Evolutionary conservation across 2,113 vertebrate genomes (phyloP).

Genomic region (Chascanopsetta lugubris): DNA sequence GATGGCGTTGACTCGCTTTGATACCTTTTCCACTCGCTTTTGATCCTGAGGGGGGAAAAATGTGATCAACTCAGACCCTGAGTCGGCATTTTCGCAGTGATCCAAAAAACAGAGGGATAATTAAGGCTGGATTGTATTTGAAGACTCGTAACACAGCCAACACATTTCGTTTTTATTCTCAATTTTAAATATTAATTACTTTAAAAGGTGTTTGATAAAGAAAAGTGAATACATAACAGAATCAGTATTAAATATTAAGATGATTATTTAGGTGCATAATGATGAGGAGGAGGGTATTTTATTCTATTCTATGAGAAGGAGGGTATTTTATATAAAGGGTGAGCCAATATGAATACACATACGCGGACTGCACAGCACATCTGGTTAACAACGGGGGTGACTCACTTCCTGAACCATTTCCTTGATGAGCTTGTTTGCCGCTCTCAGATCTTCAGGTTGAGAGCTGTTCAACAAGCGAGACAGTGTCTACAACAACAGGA

Average conservation of each 20-base stretch:
- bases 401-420: conserved; percentile 98
- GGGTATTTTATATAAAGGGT: background rate
- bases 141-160: background rate
- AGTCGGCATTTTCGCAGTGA: background rate
- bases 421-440: conserved; percentile 98
- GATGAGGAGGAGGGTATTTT: no score
- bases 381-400: conserved; percentile 3
- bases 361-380: background rate
- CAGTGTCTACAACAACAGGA: conserved; percentile 85
- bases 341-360: no score
- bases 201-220: background rate
- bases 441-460: conserved; percentile 94
- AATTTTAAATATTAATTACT: no score
- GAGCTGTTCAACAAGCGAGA: conserved; percentile 94
- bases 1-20: conserved; percentile 93
- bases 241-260: background rate
- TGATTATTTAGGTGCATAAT: no score
- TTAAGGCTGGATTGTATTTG: background rate
- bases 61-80: background rate
- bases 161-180: background rate
- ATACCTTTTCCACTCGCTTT: conserved; percentile 97
- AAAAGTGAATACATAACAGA: background rate
- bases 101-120: background rate
- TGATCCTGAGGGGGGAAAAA: conserved; percentile 82
- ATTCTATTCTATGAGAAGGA: background rate